Percentiles rank a stretch among this genome's conserved stretches.
Evolutionary conservation across 2,888 invertebrate species (phyloP).

Genomic region (Crematogaster levior): DNA sequence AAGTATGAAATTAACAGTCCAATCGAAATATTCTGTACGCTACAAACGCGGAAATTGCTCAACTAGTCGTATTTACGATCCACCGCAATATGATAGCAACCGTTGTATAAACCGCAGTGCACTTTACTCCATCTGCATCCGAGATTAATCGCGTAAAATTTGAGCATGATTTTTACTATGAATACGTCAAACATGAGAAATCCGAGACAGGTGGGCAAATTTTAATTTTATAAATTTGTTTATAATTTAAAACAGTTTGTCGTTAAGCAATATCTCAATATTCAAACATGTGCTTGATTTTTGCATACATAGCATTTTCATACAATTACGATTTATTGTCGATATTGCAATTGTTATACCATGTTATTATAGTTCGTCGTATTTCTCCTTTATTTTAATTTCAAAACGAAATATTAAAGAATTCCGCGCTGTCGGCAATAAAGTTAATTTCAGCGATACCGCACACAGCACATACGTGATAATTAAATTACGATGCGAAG

Average conservation of each 20-base stretch:
- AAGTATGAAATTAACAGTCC: conserved; percentile 46
- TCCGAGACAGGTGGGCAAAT: neutral
- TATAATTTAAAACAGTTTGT: neutral
- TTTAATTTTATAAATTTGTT: conserved; percentile 1
- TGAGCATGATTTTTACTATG: neutral
- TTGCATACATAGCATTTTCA: neutral
- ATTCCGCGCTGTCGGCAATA: neutral
- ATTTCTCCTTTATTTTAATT: neutral
- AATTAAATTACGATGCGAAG: conserved; percentile 48
- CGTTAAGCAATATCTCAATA: neutral
- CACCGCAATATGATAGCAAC: conserved; percentile 57
- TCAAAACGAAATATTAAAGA: neutral
- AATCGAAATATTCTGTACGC: conserved; percentile 27
- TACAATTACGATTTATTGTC: neutral
- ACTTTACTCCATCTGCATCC: conserved; percentile 54
- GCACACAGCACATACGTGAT: conserved; percentile 24
- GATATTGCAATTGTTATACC: neutral
- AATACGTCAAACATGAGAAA: neutral
- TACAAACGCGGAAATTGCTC: conserved; percentile 36
- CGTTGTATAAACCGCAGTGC: conserved; percentile 9
- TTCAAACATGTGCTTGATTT: neutral
- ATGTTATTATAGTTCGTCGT: neutral
- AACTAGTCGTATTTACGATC: conserved; percentile 57
- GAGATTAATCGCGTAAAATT: conserved; percentile 50
- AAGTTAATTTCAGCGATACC: conserved; percentile 29